Evolutionary conservation across 2,113 vertebrate genomes (phyloP), one percentile per base, ranked within the genome.

Genomic region (Peromyscus leucopus): DNA sequence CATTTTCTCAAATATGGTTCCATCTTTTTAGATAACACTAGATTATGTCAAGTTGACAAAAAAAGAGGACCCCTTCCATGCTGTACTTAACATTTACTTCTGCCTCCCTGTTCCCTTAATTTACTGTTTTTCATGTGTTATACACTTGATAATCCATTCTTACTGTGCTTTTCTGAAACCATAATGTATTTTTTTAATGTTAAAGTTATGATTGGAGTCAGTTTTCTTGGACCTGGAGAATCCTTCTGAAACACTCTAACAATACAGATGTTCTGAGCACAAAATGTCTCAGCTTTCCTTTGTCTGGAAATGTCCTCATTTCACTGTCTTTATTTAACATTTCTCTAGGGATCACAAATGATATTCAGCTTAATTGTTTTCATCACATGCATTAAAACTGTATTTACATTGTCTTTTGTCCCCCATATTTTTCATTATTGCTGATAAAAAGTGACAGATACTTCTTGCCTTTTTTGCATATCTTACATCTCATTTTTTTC

Each of bases 381-480:
- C 28, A 57, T n/a, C 67, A 13, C 12, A 1, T 4, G 36, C 9
- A 74, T 92, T 80, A 65, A 59, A 74, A 26, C 48, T 57, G 2
- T 76, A 69, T 36, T 79, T 76, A 13, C 2, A 33, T 72, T 74
- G 19, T 91, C 57, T 92, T 69, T 46, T 86, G 7, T 42, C 42
- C 22, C 84, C 48, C 33, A n/a, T 59, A 76, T 78, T n/a, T 91
- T 36, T 16, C 51, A 36, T 83, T 69, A 42, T 59, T 69, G 19
- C 26, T 86, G n/a, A 6, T 76, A 33, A 94, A 63, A 67, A 55
- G 13, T 16, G 48, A 83, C 2, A 86, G 59, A 95, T 91, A 78
- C 57, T 76, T 82, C 74, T 89, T 84, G 33, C 28, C 28, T 91
- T 76, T 76, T 91, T 95, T 74, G 65, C 39, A 67, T 33, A 67